A percentile compares a stretch with the other conserved stretches of the same genome.
phyloP scores from a whole-genome alignment of 2,888 invertebrate genomes.

The Hirtodrosophila trivittata region DNA sequence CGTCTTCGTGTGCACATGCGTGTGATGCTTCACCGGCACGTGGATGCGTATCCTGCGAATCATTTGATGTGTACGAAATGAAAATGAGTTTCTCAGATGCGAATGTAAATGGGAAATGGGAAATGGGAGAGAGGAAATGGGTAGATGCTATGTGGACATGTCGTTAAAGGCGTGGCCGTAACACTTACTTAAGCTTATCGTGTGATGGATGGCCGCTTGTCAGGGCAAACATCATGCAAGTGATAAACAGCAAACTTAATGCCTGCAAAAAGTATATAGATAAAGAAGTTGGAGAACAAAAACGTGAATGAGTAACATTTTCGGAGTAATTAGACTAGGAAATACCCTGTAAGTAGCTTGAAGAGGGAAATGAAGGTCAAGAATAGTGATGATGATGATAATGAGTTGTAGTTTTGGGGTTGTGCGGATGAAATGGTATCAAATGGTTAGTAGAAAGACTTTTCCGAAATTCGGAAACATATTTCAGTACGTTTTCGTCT shows the following conservation, averaged over 20 bases:
- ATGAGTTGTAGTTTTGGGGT: no score
- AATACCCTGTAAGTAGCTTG: not conserved
- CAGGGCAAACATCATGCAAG: slow-evolving; percentile 75
- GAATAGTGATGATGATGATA: no score
- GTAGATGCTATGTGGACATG: slow-evolving; percentile 15
- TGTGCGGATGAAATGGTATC: no score
- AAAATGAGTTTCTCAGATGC: slow-evolving; percentile 18
- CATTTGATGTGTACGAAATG: slow-evolving; percentile 2
- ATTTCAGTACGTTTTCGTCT: no score
- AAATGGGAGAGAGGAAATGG: no score
- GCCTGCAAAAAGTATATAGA: slow-evolving; percentile 63
- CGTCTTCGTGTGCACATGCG: slow-evolving; percentile 84
- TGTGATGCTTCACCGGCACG: slow-evolving; percentile 84
- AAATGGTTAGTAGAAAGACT: no score
- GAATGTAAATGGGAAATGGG: no score
- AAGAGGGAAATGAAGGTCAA: no score
- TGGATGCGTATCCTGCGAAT: slow-evolving; percentile 82
- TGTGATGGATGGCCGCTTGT: slow-evolving; percentile 79
- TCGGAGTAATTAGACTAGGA: not conserved
- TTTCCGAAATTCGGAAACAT: no score
- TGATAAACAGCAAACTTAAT: slow-evolving; percentile 74
- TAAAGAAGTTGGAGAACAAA: slow-evolving; percentile 3
- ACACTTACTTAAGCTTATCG: slow-evolving; percentile 82
- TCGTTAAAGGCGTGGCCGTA: slow-evolving; percentile 53
- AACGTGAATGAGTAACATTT: no score